phyloP scores from a whole-genome alignment of 2,888 invertebrate species.

The Sinotaia quadrata region DNA sequence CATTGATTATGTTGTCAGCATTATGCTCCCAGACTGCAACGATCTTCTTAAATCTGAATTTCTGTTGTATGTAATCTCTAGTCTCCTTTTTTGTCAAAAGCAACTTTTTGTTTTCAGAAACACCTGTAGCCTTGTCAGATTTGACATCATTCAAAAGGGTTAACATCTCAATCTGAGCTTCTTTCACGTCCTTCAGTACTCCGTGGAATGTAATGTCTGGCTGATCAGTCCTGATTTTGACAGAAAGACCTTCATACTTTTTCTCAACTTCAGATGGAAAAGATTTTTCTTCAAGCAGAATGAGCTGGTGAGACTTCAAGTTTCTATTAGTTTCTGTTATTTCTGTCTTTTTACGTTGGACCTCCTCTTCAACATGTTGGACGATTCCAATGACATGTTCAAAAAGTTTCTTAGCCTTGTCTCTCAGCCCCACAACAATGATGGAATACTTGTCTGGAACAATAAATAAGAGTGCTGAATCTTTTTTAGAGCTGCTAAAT shows the following conservation, averaged over 20 bases:
- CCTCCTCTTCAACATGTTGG: conserved; percentile 1
- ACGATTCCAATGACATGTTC: conserved; percentile 2
- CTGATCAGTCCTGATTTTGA: conserved; percentile 2
- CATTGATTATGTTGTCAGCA: not conserved
- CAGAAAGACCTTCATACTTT: conserved; percentile 9
- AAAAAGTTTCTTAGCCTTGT: not conserved
- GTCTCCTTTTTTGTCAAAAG: conserved; percentile 17
- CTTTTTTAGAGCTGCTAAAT: not conserved
- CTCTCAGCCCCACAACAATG: conserved; percentile 21
- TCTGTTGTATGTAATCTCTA: conserved; percentile 14
- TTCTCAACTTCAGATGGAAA: conserved; percentile 17
- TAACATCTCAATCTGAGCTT: conserved; percentile 28
- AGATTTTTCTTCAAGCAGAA: conserved; percentile 12
- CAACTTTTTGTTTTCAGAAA: conserved; percentile 4
- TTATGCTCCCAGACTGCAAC: conserved; percentile 23
- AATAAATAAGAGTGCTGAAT: conserved; percentile 10
- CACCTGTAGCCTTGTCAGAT: not conserved
- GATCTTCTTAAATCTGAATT: conserved; percentile 13
- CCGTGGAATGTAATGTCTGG: conserved; percentile 24
- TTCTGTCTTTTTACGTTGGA: conserved; percentile 21
- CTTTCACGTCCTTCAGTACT: conserved; percentile 15
- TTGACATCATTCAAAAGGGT: not conserved
- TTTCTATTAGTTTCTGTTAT: conserved; percentile 17
- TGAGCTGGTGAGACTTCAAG: conserved; percentile 17
- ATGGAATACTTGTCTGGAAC: conserved; percentile 5